phyloP scores from a whole-genome alignment of 64 coral and sea anemone genomes.

The Montipora cactus region DNA sequence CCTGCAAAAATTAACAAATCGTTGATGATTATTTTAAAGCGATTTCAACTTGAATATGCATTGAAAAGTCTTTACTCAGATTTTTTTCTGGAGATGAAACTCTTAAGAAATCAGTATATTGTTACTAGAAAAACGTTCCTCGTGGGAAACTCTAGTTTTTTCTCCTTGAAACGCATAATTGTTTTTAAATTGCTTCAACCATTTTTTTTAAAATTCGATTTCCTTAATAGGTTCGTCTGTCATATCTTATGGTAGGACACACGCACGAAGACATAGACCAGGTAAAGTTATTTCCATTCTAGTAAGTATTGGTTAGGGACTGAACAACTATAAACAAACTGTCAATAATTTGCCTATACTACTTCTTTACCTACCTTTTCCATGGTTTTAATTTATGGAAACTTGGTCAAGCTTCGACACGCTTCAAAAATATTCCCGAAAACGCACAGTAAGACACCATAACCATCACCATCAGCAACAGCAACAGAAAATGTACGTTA shows the following conservation, averaged over 20 bases:
- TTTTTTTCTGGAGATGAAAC: too few species aligned
- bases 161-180: not conserved
- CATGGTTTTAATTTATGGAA: too few species aligned
- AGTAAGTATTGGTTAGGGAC: not conserved
- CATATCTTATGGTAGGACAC: slow-evolving; percentile 54
- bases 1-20: too few species aligned
- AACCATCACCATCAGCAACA: not conserved
- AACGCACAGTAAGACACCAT: not conserved
- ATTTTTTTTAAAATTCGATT: not conserved
- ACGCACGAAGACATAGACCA: slow-evolving; percentile 54
- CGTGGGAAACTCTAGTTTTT: too few species aligned
- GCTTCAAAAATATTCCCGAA: too few species aligned
- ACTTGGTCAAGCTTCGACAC: too few species aligned
- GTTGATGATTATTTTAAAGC: too few species aligned
- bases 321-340: not conserved
- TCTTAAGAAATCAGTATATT: too few species aligned
- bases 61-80: too few species aligned
- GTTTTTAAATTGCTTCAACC: not conserved
- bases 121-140: too few species aligned
- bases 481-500: not conserved
- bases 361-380: not conserved
- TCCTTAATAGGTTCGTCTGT: slow-evolving; percentile 43
- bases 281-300: not conserved
- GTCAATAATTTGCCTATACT: not conserved
- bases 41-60: too few species aligned